These are phyloP conservation scores for Tenualosa thibaudeaui DNA, from an alignment of 2,797 vertebrate species.

Conservation along the genomic window DNA sequence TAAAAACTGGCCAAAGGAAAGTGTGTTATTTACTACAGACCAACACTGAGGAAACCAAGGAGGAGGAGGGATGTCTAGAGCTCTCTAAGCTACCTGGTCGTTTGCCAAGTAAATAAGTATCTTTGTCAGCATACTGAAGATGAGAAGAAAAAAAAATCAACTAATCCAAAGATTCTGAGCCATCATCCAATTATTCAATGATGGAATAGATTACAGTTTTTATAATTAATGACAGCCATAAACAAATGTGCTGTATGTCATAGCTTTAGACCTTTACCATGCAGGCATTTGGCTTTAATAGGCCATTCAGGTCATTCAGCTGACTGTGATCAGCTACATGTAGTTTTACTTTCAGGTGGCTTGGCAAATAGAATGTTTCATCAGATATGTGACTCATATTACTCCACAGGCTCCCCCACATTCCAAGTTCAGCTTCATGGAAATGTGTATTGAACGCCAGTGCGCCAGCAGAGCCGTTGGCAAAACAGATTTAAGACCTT, in stretches of 20 bases:
- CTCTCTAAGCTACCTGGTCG: background rate
- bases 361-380: background rate
- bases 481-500: background rate
- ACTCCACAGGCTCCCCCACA: background rate
- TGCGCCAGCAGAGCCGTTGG: background rate
- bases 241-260: background rate
- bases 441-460: background rate
- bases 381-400: background rate
- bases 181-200: background rate
- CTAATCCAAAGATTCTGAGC: background rate
- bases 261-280: background rate
- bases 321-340: background rate
- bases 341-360: background rate
- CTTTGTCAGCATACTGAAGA: background rate
- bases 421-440: constrained; percentile 4
- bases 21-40: constrained; percentile 5
- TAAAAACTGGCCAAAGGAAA: constrained; percentile 18
- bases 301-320: background rate
- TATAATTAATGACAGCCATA: background rate
- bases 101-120: background rate
- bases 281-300: background rate
- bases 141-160: background rate
- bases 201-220: background rate
- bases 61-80: background rate
- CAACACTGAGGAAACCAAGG: background rate